phyloP scores from a whole-genome alignment of 2,797 vertebrate species.

The Cynodonichthys magdalenae region DNA sequence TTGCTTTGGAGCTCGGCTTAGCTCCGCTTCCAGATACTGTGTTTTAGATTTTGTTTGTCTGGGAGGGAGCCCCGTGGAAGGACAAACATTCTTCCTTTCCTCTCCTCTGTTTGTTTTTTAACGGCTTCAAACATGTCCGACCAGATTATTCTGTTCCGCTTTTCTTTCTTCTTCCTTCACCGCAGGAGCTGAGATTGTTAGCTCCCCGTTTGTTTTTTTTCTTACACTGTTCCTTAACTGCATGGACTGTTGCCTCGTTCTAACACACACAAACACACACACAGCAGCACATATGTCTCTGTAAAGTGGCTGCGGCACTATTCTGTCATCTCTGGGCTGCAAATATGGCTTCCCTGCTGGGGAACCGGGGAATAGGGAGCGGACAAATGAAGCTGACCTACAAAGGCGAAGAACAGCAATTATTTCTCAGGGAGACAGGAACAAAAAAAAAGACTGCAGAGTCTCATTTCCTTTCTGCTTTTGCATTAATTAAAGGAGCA shows the following conservation, averaged over 20 bases:
- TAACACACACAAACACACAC: slow-evolving; percentile 29
- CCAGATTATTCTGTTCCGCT: slow-evolving; percentile 60
- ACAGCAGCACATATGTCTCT: slow-evolving; percentile 21
- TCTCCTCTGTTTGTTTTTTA: slow-evolving; percentile 51
- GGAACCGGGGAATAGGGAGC: slow-evolving; percentile 55
- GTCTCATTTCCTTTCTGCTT: slow-evolving; percentile 19
- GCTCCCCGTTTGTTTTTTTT: slow-evolving; percentile 29
- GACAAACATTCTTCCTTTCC: slow-evolving; percentile 41
- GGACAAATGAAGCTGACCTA: slow-evolving; percentile 76
- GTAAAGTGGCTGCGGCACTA: slow-evolving; percentile 58
- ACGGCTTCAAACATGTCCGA: slow-evolving; percentile 52
- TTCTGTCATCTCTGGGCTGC: slow-evolving; percentile 68
- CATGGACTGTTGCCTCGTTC: slow-evolving; percentile 8
- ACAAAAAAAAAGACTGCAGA: slow-evolving; percentile 18
- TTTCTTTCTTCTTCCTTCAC: slow-evolving; percentile 14
- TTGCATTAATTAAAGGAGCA: slow-evolving; percentile 47
- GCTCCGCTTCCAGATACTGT: neutral
- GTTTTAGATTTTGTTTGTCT: slow-evolving; percentile 4
- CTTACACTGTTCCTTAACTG: slow-evolving; percentile 25
- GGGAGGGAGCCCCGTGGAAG: slow-evolving; percentile 28
- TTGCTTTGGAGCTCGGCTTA: too few species aligned
- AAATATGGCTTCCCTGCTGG: slow-evolving; percentile 68
- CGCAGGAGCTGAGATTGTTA: slow-evolving; percentile 64
- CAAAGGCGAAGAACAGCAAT: slow-evolving; percentile 73
- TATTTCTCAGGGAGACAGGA: slow-evolving; percentile 56